Conservation (phyloP, 2,113 vertebrate genomes). For the Naja naja region DNA sequence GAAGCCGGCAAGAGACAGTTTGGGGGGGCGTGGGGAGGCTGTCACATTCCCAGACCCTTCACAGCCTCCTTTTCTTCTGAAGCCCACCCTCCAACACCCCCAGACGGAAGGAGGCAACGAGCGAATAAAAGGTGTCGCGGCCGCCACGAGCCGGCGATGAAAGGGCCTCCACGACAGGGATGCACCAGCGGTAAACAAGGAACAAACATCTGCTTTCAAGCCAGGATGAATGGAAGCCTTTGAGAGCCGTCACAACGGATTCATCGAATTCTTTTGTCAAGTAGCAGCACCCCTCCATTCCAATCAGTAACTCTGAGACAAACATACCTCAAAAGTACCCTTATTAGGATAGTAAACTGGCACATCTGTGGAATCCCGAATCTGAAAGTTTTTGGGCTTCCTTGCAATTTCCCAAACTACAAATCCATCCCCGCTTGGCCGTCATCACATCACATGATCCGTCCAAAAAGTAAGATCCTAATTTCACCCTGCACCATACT, state of each 20-base stretch:
- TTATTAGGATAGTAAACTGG: too few species aligned
- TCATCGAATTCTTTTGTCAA: not conserved
- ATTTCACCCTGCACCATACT: too few species aligned
- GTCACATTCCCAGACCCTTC: not conserved
- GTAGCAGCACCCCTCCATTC: too few species aligned
- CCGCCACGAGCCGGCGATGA: not conserved
- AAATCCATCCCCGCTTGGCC: too few species aligned
- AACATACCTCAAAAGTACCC: too few species aligned
- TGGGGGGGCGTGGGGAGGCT: accelerated
- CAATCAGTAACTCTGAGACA: too few species aligned
- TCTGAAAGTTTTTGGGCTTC: too few species aligned
- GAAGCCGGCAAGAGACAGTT: not conserved
- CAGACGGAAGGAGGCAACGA: not conserved
- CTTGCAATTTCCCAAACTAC: too few species aligned
- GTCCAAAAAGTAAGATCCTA: too few species aligned
- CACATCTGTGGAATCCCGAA: too few species aligned
- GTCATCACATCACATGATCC: too few species aligned
- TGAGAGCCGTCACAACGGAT: not conserved
- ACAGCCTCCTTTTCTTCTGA: accelerated
- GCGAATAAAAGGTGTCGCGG: not conserved
- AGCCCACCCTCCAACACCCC: accelerated
- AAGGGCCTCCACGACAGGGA: not conserved
- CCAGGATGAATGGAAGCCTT: not conserved
- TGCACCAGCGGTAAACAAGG: not conserved
- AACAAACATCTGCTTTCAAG: not conserved